Conservation (phyloP, 2,797 vertebrate genomes). For the Crax fasciolata region DNA sequence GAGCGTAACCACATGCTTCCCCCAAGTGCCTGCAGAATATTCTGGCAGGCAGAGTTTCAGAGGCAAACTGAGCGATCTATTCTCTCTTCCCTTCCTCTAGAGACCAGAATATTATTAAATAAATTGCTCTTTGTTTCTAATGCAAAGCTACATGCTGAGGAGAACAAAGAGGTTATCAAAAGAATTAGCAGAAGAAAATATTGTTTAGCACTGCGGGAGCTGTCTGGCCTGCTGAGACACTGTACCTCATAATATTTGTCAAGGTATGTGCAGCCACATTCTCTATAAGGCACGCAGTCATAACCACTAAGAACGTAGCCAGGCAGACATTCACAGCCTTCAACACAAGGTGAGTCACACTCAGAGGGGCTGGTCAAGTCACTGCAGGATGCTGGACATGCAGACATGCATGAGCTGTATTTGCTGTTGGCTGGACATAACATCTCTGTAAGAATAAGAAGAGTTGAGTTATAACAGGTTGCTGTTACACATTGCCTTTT, state of each 20-base stretch:
- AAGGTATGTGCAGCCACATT: constrained; percentile 78
- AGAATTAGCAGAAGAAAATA: neutral
- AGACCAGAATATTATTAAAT: neutral
- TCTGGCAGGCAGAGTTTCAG: neutral
- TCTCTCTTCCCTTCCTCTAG: neutral
- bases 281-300: constrained; percentile 76
- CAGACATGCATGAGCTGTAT: constrained; percentile 69
- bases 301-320: constrained; percentile 76
- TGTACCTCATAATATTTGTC: constrained; percentile 77
- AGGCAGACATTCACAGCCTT: constrained; percentile 79
- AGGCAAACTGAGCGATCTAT: neutral
- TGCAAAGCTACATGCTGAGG: neutral
- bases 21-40: neutral
- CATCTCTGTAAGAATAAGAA: constrained; percentile 48
- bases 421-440: constrained; percentile 73
- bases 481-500: neutral
- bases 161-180: neutral
- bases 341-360: constrained; percentile 64
- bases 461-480: neutral
- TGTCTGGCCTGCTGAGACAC: neutral
- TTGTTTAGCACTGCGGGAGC: neutral
- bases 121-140: neutral
- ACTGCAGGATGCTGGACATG: constrained; percentile 76
- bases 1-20: neutral
- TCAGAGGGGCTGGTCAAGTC: constrained; percentile 73